A percentile compares a stretch with the other conserved stretches of the same genome.
These are phyloP conservation scores for Nipponia nippon DNA, from an alignment of 2,113 vertebrate genomes.

Conservation along the genomic window DNA sequence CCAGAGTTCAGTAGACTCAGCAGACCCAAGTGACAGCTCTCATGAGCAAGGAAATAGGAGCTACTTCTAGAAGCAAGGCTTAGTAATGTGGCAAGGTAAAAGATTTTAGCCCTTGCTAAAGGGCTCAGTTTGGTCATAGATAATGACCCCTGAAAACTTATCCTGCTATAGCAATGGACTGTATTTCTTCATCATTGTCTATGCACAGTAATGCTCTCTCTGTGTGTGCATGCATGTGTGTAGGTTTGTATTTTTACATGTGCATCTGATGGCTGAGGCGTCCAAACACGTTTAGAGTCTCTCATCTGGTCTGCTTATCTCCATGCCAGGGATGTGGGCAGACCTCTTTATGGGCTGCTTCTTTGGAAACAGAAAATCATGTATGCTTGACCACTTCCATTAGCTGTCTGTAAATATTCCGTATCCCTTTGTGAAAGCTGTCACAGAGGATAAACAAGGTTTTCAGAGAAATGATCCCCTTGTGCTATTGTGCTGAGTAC, in stretches of 20 bases:
- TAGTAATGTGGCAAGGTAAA: no score
- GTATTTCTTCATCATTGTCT: not conserved
- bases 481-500: not conserved
- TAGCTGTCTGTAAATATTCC: not conserved
- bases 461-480: not conserved
- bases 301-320: not conserved
- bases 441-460: accelerated
- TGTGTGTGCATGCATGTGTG: accelerated
- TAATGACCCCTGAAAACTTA: not conserved
- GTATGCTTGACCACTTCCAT: not conserved
- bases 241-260: not conserved
- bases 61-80: not conserved
- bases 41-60: not conserved
- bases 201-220: accelerated
- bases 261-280: accelerated
- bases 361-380: not conserved
- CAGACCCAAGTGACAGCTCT: not conserved
- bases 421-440: not conserved
- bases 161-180: not conserved
- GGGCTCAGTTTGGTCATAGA: not conserved
- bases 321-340: not conserved
- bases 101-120: not conserved
- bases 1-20: not conserved
- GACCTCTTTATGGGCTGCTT: not conserved
- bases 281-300: not conserved